phyloP scores from a whole-genome alignment of 2,113 vertebrate species.

The Alethe castanea region DNA sequence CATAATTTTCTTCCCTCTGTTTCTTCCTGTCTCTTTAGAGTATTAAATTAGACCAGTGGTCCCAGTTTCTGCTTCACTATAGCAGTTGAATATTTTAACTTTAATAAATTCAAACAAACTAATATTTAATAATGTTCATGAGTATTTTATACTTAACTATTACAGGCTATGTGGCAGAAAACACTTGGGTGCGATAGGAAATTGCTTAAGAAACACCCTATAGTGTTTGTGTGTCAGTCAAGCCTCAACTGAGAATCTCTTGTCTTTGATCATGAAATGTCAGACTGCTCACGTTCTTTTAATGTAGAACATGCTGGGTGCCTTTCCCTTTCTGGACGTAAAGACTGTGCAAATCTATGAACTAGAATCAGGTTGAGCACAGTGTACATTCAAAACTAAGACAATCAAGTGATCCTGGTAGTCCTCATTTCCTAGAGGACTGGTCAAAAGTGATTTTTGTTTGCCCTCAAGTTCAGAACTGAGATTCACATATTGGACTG shows the following conservation, averaged over 20 bases:
- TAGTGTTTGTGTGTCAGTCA: background rate
- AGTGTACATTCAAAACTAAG: background rate
- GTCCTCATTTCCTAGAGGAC: background rate
- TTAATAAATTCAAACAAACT: conserved; percentile 19
- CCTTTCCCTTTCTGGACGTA: background rate
- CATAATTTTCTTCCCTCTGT: background rate
- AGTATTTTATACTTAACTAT: background rate
- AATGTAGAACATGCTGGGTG: background rate
- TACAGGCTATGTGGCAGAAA: background rate
- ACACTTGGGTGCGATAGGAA: conserved; percentile 17
- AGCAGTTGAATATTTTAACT: background rate
- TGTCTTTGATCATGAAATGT: conserved; percentile 45
- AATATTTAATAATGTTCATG: conserved; percentile 2
- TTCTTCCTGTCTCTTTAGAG: background rate
- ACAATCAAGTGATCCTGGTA: background rate
- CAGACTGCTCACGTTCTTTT: conserved; percentile 37
- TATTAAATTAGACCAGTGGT: background rate
- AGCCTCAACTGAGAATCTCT: background rate
- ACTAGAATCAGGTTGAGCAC: background rate
- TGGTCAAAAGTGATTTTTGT: background rate
- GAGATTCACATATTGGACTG: background rate
- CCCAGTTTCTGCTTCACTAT: background rate
- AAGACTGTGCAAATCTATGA: background rate
- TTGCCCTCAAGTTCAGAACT: background rate
- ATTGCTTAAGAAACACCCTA: background rate